Evolutionary conservation across 1,140 invertebrate species (phyloP).

Genomic region (Meloidogyne hapla): DNA sequence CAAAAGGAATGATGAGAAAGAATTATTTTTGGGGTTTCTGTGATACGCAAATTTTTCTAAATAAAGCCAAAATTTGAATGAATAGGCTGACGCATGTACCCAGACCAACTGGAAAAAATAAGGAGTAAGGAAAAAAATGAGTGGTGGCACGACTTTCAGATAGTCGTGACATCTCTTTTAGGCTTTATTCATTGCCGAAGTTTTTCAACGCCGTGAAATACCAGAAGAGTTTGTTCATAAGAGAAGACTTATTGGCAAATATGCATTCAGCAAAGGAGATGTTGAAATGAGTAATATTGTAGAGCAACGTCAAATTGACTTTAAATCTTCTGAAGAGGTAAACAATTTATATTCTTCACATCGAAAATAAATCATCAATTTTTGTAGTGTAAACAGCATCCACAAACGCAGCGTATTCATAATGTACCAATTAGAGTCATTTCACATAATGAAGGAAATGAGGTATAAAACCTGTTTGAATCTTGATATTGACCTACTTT

Average conservation of each 20-base stretch:
- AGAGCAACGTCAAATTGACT: neutral
- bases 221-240: constrained; percentile 6
- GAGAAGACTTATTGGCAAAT: constrained; percentile 17
- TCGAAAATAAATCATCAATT: neutral
- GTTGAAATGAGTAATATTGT: neutral
- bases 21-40: no score
- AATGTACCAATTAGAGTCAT: neutral
- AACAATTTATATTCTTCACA: neutral
- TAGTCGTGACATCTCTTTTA: no score
- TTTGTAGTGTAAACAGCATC: neutral
- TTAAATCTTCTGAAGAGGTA: neutral
- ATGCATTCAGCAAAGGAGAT: constrained; percentile 6
- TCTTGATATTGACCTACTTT: neutral
- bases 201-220: constrained; percentile 59
- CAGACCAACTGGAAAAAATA: no score
- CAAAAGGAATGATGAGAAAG: no score
- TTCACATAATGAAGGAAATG: neutral
- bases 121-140: no score
- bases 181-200: constrained; percentile 57
- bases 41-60: no score
- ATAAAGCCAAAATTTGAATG: no score
- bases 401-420: neutral
- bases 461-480: neutral
- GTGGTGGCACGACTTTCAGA: no score
- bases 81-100: no score